These are phyloP conservation scores for Protodeltote pygarga DNA, from an alignment of 2,888 invertebrate genomes.

Conservation along the genomic window DNA sequence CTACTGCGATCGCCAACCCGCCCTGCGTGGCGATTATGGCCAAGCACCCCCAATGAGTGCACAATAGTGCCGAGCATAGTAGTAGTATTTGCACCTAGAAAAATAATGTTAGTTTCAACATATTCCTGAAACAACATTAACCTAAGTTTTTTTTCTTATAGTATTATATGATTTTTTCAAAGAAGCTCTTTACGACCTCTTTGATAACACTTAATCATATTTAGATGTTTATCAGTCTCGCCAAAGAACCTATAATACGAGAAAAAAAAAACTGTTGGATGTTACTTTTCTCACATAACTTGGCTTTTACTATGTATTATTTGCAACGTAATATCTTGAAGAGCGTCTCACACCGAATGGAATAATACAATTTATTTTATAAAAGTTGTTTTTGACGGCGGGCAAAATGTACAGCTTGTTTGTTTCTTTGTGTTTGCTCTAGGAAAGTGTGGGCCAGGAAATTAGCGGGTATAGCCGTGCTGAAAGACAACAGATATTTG, in stretches of 20 bases:
- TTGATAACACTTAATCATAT: constrained; percentile 17
- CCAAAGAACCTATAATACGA: background rate
- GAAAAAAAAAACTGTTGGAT: constrained; percentile 3
- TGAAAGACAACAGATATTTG: too few relatives aligned
- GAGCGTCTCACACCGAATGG: constrained; percentile 57
- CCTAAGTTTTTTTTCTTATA: too few relatives aligned
- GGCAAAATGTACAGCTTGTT: constrained; percentile 71
- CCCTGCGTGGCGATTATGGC: too few relatives aligned
- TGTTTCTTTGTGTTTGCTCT: constrained; percentile 68
- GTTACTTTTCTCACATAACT: constrained; percentile 8
- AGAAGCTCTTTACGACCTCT: too few relatives aligned
- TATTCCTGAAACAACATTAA: too few relatives aligned
- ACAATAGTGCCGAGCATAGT: too few relatives aligned
- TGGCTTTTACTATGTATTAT: constrained; percentile 43
- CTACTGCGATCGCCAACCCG: too few relatives aligned
- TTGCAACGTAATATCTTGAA: constrained; percentile 41
- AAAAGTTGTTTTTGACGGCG: constrained; percentile 77
- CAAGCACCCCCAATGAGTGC: too few relatives aligned
- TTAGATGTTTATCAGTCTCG: background rate
- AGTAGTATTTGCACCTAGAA: too few relatives aligned
- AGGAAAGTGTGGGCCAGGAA: constrained; percentile 52
- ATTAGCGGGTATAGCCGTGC: constrained; percentile 20
- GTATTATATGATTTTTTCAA: too few relatives aligned
- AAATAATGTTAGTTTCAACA: too few relatives aligned
- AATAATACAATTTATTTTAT: constrained; percentile 76